phyloP scores from a whole-genome alignment of 2,797 vertebrate genomes.

The Streptopelia turtur region DNA sequence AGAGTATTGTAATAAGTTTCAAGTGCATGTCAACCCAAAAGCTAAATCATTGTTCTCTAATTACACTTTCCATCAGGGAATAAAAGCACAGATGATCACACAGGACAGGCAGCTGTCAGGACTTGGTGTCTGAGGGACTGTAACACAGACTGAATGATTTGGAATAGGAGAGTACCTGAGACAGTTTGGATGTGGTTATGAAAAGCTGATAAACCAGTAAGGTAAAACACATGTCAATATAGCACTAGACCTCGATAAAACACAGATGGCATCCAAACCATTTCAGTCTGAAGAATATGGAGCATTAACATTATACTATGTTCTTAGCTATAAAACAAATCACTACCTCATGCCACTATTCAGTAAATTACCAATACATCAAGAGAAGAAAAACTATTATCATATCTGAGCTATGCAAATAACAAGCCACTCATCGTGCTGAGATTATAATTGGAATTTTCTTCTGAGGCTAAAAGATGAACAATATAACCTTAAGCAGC shows the following conservation, averaged over 20 bases:
- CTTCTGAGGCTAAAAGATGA: neutral
- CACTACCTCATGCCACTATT: neutral
- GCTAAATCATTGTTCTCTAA: neutral
- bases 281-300: neutral
- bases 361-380: neutral
- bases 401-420: neutral
- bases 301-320: neutral
- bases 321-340: conserved; percentile 3
- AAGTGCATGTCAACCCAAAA: conserved; percentile 1
- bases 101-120: neutral
- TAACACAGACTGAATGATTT: neutral
- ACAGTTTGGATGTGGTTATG: neutral
- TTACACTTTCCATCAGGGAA: neutral
- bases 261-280: neutral
- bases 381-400: neutral
- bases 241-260: neutral
- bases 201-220: neutral
- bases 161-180: neutral
- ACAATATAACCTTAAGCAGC: neutral
- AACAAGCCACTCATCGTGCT: neutral
- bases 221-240: neutral
- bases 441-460: neutral
- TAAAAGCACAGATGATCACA: neutral
- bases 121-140: neutral
- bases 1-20: neutral